A percentile compares a stretch with the other conserved stretches of the same genome.
Conservation (phyloP, 2,797 vertebrate genomes). For the Phylloscopus collybita region DNA sequence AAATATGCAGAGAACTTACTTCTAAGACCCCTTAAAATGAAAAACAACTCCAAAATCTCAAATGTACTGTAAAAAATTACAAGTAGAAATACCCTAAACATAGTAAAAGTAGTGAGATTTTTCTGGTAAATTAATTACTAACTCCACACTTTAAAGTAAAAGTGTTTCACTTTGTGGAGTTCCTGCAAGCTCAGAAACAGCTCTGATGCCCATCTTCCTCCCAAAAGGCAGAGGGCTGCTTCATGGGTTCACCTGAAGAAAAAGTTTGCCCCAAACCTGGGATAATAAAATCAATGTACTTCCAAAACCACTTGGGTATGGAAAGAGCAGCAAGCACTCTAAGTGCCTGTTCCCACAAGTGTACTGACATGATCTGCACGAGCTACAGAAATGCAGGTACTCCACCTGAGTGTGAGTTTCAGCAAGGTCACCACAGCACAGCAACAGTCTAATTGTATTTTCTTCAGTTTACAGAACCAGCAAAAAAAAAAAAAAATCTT, state of each 20-base stretch:
- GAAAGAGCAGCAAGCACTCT: not conserved
- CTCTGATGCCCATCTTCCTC: not conserved
- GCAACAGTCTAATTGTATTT: not conserved
- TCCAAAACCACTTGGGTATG: not conserved
- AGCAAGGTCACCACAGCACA: not conserved
- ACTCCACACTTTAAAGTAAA: not conserved
- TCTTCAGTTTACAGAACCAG: not conserved
- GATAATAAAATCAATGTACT: not conserved
- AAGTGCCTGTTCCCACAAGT: not conserved
- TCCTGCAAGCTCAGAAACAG: not conserved
- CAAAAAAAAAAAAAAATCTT: not conserved
- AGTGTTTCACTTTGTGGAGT: not conserved
- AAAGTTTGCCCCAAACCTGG: not conserved
- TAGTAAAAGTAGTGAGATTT: not conserved
- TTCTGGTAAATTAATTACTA: not conserved
- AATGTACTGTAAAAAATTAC: not conserved
- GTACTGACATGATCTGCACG: accelerated
- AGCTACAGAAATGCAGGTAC: not conserved
- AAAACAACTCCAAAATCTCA: not conserved
- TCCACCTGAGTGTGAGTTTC: not conserved
- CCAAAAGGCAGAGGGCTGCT: not conserved
- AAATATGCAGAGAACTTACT: not conserved
- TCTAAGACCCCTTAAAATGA: conserved; percentile 12
- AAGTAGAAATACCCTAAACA: not conserved
- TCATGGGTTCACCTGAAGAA: not conserved